A percentile compares a stretch with the other conserved stretches of the same genome.
These are phyloP conservation scores for Diorhabda carinulata DNA, from an alignment of 1,140 invertebrate species.

Conservation along the genomic window DNA sequence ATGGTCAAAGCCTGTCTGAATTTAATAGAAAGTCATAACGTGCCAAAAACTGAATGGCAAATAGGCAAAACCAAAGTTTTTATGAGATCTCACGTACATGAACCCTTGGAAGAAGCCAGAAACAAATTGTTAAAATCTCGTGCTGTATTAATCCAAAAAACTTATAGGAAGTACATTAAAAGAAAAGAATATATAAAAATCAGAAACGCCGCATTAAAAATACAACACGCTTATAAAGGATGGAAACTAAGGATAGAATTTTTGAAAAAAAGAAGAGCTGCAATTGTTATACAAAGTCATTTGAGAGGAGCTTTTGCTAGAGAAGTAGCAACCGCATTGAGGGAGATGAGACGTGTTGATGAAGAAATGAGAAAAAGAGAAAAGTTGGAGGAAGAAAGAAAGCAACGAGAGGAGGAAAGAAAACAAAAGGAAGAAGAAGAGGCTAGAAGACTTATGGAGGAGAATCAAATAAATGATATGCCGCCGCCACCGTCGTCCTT, in stretches of 20 bases:
- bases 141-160: conserved; percentile 77
- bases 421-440: conserved; percentile 47
- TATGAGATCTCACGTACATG: conserved; percentile 77
- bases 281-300: conserved; percentile 85
- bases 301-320: conserved; percentile 86
- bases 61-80: conserved; percentile 89
- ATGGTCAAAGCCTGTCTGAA: conserved; percentile 36
- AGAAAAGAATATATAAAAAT: conserved; percentile 66
- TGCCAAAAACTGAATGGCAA: conserved; percentile 81
- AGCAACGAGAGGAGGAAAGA: conserved; percentile 44
- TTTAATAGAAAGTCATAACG: conserved; percentile 57
- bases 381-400: conserved; percentile 61
- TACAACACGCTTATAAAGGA: conserved; percentile 84
- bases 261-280: conserved; percentile 76
- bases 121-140: conserved; percentile 65
- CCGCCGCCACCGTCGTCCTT: conserved; percentile 28
- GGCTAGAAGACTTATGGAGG: conserved; percentile 29
- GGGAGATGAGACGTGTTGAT: conserved; percentile 88
- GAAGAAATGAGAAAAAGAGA: conserved; percentile 78
- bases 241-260: conserved; percentile 83
- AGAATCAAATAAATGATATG: conserved; percentile 29
- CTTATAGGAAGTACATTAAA: conserved; percentile 61
- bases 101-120: conserved; percentile 79
- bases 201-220: conserved; percentile 67
- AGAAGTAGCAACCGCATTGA: conserved; percentile 75